These are phyloP conservation scores for Calycopis cecrops DNA, from an alignment of 1,140 invertebrate species.

Conservation along the genomic window DNA sequence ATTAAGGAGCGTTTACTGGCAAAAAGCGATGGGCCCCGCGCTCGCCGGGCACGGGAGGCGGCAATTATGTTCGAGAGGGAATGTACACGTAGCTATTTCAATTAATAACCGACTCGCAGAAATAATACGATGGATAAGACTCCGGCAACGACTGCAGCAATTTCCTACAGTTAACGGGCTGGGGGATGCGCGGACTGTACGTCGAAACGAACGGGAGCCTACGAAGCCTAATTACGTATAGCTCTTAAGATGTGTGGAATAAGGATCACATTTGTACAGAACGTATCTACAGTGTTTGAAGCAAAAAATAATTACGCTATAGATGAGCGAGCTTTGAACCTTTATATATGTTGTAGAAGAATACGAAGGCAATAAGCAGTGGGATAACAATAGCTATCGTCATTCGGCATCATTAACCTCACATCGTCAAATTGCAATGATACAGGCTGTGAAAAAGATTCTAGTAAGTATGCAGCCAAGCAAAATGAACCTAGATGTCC, in stretches of 20 bases:
- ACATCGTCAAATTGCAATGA: no score
- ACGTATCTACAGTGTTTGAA: slow-evolving; percentile 10
- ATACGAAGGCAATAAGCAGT: no score
- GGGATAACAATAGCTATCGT: no score
- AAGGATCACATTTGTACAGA: neutral
- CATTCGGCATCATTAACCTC: no score
- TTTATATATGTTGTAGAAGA: no score
- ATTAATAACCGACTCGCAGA: slow-evolving; percentile 41
- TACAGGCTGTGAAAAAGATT: no score
- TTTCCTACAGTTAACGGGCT: slow-evolving; percentile 47
- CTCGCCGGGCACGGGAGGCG: slow-evolving; percentile 26
- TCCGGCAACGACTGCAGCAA: slow-evolving; percentile 30
- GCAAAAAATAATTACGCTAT: slow-evolving; percentile 41
- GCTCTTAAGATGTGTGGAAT: neutral
- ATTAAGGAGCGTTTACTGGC: slow-evolving; percentile 25
- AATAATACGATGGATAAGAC: slow-evolving; percentile 27
- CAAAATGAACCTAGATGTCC: no score
- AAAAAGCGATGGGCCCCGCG: slow-evolving; percentile 22
- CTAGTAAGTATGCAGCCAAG: no score
- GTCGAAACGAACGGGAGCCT: slow-evolving; percentile 35
- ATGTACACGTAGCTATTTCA: slow-evolving; percentile 41
- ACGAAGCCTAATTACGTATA: slow-evolving; percentile 24
- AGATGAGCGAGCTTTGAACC: slow-evolving; percentile 30
- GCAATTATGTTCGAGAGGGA: slow-evolving; percentile 33
- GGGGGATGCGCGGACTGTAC: slow-evolving; percentile 35